phyloP scores from a whole-genome alignment of 2,797 vertebrate species.

The Emydoidea blandingii region DNA sequence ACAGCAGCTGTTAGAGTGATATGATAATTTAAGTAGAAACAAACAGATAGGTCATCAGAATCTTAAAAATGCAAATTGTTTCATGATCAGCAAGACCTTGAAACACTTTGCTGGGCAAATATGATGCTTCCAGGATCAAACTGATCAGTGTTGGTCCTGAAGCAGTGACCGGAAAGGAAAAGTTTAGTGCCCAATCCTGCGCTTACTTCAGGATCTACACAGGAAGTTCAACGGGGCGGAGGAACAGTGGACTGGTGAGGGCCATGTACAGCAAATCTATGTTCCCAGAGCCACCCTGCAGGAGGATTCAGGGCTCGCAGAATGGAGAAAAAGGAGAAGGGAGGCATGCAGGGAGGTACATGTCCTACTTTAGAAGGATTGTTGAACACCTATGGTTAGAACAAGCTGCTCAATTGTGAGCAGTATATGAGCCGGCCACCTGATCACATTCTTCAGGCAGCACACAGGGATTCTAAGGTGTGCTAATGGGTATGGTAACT shows the following conservation, averaged over 20 bases:
- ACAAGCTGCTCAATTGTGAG: background rate
- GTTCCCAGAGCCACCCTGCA: background rate
- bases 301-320: background rate
- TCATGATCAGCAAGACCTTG: background rate
- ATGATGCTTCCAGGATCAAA: background rate
- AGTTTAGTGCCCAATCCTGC: background rate
- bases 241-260: background rate
- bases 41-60: background rate
- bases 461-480: background rate
- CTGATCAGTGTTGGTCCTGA: background rate
- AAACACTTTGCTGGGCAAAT: background rate
- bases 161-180: background rate
- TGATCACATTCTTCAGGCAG: rapidly evolving
- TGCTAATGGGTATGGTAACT: background rate
- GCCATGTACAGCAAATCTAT: background rate
- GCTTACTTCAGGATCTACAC: background rate
- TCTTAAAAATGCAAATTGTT: background rate
- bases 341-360: background rate
- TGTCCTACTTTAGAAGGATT: rapidly evolving
- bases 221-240: background rate
- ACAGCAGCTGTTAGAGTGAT: background rate
- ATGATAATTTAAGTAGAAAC: background rate
- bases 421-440: background rate
- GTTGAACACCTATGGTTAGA: background rate
- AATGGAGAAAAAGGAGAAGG: background rate